phyloP scores from a whole-genome alignment of 1,140 invertebrate species.

The Coelopa frigida region DNA sequence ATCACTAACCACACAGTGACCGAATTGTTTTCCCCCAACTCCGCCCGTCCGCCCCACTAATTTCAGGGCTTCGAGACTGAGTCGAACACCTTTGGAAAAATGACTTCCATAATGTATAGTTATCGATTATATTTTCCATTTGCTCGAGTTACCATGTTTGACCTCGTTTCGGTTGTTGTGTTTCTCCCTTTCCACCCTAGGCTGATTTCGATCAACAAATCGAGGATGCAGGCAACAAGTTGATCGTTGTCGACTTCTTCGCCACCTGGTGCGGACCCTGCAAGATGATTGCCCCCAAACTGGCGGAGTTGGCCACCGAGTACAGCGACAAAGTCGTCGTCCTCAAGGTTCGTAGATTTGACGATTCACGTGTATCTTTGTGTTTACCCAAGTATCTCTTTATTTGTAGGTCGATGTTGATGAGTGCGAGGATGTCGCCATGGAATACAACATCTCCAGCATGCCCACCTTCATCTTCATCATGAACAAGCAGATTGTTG shows the following conservation, averaged over 20 bases:
- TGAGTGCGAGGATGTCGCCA: conserved; percentile 74
- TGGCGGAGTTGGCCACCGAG: conserved; percentile 57
- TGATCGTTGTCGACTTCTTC: conserved; percentile 86
- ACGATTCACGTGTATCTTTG: neutral
- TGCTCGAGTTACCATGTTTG: no score
- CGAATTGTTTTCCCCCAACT: no score
- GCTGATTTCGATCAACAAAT: conserved; percentile 66
- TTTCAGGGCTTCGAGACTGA: no score
- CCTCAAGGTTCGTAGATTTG: conserved; percentile 47
- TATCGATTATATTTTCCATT: no score
- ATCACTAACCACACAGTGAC: no score
- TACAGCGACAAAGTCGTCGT: conserved; percentile 50
- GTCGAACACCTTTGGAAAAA: no score
- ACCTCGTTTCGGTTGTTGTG: no score
- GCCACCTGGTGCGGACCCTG: conserved; percentile 85
- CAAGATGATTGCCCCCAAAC: conserved; percentile 79
- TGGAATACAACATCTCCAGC: conserved; percentile 71
- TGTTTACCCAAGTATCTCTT: neutral
- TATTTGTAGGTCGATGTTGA: conserved; percentile 82
- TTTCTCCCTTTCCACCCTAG: conserved; percentile 47
- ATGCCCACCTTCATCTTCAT: conserved; percentile 94
- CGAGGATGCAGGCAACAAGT: conserved; percentile 65
- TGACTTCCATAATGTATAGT: no score
- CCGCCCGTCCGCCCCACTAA: no score
- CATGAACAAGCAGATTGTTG: conserved; percentile 64